Conservation (phyloP, 2,113 vertebrate genomes). For the Pseudopipra pipra region DNA sequence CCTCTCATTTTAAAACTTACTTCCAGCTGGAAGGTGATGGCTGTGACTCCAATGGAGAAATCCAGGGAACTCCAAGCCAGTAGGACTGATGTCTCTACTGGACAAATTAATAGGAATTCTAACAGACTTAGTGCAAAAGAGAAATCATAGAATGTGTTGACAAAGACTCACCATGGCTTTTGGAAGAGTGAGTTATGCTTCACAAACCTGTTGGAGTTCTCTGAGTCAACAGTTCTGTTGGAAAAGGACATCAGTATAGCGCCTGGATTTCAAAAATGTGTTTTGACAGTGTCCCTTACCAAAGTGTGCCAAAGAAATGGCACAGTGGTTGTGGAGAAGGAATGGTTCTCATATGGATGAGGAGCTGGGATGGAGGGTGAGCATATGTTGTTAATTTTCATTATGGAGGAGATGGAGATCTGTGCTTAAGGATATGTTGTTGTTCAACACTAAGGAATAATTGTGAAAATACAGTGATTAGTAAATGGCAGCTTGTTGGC, state of each 20-base stretch:
- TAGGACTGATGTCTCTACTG: not conserved
- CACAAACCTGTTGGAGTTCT: not conserved
- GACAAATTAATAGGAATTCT: not conserved
- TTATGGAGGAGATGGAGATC: not conserved
- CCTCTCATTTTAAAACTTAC: not conserved
- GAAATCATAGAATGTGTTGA: not conserved
- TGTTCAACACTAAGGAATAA: constrained; percentile 40
- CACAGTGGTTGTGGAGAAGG: not conserved
- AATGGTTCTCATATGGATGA: not conserved
- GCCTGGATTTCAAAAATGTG: not conserved
- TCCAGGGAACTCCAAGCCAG: not conserved
- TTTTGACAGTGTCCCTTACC: not conserved
- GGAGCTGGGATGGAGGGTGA: constrained; percentile 31
- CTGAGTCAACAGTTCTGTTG: rapidly evolving
- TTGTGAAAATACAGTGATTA: constrained; percentile 46
- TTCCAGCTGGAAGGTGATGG: not conserved
- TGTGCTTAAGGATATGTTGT: constrained; percentile 15
- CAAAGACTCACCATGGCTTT: not conserved
- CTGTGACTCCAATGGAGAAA: not conserved
- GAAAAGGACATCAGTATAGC: not conserved
- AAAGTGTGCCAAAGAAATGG: not conserved
- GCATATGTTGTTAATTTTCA: constrained; percentile 20
- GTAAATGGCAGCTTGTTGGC: constrained; percentile 53
- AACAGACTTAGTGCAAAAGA: not conserved
- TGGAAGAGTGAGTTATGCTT: not conserved